phyloP scores from a whole-genome alignment of 2,113 vertebrate species.

The Xenus cinereus region DNA sequence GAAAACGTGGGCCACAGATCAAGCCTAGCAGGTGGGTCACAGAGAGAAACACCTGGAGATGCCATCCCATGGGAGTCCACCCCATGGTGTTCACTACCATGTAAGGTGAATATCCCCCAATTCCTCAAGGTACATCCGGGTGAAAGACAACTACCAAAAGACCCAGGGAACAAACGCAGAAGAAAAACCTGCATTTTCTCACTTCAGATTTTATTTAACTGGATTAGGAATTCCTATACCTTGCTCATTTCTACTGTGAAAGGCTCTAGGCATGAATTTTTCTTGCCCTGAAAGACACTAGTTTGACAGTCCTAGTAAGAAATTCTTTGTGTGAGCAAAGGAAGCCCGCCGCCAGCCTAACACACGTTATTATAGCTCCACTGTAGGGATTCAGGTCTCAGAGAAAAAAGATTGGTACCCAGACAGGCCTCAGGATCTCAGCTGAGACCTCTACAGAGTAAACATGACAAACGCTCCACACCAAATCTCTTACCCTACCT shows the following conservation, averaged over 20 bases:
- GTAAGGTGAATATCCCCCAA: fast-evolving
- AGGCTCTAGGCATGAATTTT: not conserved
- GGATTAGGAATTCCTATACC: not conserved
- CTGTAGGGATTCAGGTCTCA: not conserved
- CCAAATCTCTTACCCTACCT: not conserved
- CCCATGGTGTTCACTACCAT: not conserved
- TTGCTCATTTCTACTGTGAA: not conserved
- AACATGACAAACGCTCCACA: not conserved
- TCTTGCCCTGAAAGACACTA: not conserved
- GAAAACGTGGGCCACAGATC: fast-evolving
- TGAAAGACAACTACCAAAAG: not conserved
- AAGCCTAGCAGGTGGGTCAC: not conserved
- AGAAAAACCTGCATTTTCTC: not conserved
- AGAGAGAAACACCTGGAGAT: not conserved
- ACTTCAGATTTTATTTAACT: not conserved
- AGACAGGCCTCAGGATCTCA: not conserved
- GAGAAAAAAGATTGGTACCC: not conserved
- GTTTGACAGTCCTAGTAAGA: not conserved
- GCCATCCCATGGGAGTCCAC: not conserved
- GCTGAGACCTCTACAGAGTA: not conserved
- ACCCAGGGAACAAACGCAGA: not conserved
- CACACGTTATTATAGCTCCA: not conserved
- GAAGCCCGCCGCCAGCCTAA: not conserved
- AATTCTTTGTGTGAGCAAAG: not conserved
- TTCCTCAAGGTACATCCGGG: not conserved